Conservation (phyloP, 2,797 vertebrate genomes). For the Parauchenoglanis punctatus region DNA sequence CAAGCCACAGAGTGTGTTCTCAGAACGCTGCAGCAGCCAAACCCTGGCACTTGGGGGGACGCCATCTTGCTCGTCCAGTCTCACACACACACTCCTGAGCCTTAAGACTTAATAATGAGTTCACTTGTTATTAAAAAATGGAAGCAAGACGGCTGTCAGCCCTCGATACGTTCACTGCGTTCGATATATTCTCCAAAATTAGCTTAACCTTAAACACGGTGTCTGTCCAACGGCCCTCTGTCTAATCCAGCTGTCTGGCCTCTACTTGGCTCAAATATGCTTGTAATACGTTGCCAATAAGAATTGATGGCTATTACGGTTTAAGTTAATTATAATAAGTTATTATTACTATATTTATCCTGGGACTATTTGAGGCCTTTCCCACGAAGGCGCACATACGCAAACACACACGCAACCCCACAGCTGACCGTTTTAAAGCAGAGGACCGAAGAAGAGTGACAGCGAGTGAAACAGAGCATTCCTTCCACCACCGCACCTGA, state of each 20-base stretch:
- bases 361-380: constrained; percentile 24
- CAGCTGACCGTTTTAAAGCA: background rate
- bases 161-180: background rate
- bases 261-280: background rate
- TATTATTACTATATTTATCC: constrained; percentile 27
- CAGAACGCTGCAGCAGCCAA: background rate
- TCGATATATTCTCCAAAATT: background rate
- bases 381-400: constrained; percentile 25
- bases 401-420: constrained; percentile 30
- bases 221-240: background rate
- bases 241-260: background rate
- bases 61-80: background rate
- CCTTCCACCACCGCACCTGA: constrained; percentile 85
- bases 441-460: constrained; percentile 9
- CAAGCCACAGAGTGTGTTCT: background rate
- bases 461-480: constrained; percentile 41
- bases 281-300: background rate
- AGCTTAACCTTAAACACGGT: background rate
- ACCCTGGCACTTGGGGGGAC: background rate
- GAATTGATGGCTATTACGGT: background rate
- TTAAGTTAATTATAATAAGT: background rate
- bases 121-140: too few relatives aligned
- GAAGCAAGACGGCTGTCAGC: too few relatives aligned
- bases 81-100: constrained; percentile 4
- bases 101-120: background rate